Conservation (phyloP, 1,140 invertebrate species). For the Sminthurinus signatus region DNA sequence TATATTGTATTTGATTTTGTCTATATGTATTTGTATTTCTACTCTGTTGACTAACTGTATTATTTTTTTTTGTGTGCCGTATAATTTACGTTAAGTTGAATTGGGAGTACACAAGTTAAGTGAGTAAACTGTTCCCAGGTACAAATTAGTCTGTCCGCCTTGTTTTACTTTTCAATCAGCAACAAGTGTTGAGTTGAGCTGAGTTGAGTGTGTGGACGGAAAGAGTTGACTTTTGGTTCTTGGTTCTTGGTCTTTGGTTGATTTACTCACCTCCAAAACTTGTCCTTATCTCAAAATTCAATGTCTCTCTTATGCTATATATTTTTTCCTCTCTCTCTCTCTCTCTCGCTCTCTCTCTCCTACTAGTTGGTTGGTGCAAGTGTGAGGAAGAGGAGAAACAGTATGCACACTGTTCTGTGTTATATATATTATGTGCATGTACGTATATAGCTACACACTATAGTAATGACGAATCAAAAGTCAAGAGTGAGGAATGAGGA, state of each 20-base stretch:
- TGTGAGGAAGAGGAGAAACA: too few species aligned
- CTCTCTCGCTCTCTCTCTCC: too few species aligned
- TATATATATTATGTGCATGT: too few species aligned
- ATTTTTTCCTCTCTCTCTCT: not conserved
- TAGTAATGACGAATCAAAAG: too few species aligned
- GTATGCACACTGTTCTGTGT: too few species aligned
- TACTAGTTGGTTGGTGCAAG: too few species aligned
- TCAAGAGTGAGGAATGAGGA: too few species aligned
- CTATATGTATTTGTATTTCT: slow-evolving; percentile 1
- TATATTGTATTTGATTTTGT: not conserved
- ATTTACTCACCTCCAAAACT: not conserved
- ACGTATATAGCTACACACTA: too few species aligned
- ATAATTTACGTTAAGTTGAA: too few species aligned
- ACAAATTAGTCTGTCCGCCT: slow-evolving; percentile 21
- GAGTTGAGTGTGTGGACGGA: not conserved
- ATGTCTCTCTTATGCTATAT: not conserved
- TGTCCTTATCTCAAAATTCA: not conserved
- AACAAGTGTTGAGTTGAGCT: slow-evolving; percentile 27
- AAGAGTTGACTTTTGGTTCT: slow-evolving; percentile 1
- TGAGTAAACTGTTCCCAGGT: slow-evolving; percentile 5
- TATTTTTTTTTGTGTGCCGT: too few species aligned
- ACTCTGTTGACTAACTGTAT: too few species aligned
- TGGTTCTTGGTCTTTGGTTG: not conserved
- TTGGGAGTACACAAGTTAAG: not conserved
- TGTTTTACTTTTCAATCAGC: slow-evolving; percentile 41